Evolutionary conservation across 1,140 invertebrate species (phyloP), one percentile per base, ranked within the genome.

Genomic region (Drosophila asahinai): DNA sequence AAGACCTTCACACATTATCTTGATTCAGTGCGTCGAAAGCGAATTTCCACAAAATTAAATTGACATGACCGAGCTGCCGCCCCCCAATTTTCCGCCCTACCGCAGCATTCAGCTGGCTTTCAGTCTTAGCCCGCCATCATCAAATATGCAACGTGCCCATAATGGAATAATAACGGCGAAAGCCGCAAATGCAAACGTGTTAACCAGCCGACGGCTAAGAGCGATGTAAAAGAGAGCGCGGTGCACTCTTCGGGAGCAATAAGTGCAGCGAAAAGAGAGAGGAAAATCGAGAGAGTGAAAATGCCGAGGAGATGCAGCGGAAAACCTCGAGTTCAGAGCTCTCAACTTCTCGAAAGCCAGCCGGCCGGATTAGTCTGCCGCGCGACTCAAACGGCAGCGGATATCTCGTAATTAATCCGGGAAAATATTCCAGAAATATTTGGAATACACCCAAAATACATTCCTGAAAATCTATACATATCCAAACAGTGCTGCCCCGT

Each of bases 361-460:
- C 81, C 81, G 77, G 86, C 78, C 81, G 84, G 60, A 83, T 89
- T 80, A 89, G 84, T 89, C 81, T 84, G 70, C 74, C 78, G 73
- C 78, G 84, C 86, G 86, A 89, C 86, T 84, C 74, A 75, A 79
- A 68, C 78, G 74, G 57, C 47, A 70, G 78, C 77, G 77, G 77
- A 70, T 75, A 66, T 55, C 40, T 47, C 0, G 22, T 25, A 57
- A 40, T 17, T 25, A 19, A 38, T 30, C 51, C 43, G 57, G 30
- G 40, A 63, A 75, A 70, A 33, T 27, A 19, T 33, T n/a, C 6
- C 25, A 61, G 2, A 36, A 19, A 22, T 42, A 71, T 48, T 49
- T 58, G 8, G 11, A 51, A 72, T 60, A 73, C 36, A 49, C 42
- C 40, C 33, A 67, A 57, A 76, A 60, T 57, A 77, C 62, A 68